A percentile compares a stretch with the other conserved stretches of the same genome.
Evolutionary conservation across 2,888 invertebrate species (phyloP).

Genomic region (Scaptomyza polygonia): DNA sequence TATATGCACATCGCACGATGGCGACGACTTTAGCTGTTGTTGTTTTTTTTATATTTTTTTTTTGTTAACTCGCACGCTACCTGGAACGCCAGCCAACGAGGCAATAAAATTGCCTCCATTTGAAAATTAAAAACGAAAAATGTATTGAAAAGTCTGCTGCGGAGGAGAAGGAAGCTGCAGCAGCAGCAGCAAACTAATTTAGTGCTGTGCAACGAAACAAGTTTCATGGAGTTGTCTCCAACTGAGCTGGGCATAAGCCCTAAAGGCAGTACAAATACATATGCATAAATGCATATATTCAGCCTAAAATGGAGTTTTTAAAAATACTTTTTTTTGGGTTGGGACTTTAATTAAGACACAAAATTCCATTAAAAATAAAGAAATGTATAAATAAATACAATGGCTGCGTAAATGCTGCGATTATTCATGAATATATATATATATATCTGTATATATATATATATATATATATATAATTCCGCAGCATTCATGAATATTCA

Average conservation of each 20-base stretch:
- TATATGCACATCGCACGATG: conserved; percentile 34
- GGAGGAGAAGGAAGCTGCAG: conserved; percentile 32
- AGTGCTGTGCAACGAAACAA: conserved; percentile 73
- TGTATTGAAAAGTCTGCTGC: conserved; percentile 67
- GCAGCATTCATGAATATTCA: conserved; percentile 59
- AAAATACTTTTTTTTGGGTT: conserved; percentile 46
- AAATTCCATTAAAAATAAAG: conserved; percentile 59
- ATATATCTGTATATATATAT: too few species aligned
- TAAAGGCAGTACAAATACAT: conserved; percentile 10
- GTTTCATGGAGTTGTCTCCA: conserved; percentile 55
- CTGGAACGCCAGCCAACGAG: conserved; percentile 45
- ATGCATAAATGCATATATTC: conserved; percentile 49
- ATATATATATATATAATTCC: conserved; percentile 23
- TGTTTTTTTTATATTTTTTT: conserved; percentile 23
- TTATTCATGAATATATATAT: conserved; percentile 43
- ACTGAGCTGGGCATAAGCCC: conserved; percentile 4
- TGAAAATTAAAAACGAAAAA: conserved; percentile 79
- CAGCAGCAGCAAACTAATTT: conserved; percentile 71
- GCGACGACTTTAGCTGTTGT: conserved; percentile 40
- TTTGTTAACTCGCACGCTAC: conserved; percentile 57
- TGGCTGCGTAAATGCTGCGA: conserved; percentile 37
- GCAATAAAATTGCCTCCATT: conserved; percentile 78
- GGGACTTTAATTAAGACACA: conserved; percentile 79
- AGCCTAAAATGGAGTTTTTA: conserved; percentile 67
- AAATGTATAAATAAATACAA: conserved; percentile 9